Conservation (phyloP, 2,113 vertebrate species). For the Cyanistes caeruleus region DNA sequence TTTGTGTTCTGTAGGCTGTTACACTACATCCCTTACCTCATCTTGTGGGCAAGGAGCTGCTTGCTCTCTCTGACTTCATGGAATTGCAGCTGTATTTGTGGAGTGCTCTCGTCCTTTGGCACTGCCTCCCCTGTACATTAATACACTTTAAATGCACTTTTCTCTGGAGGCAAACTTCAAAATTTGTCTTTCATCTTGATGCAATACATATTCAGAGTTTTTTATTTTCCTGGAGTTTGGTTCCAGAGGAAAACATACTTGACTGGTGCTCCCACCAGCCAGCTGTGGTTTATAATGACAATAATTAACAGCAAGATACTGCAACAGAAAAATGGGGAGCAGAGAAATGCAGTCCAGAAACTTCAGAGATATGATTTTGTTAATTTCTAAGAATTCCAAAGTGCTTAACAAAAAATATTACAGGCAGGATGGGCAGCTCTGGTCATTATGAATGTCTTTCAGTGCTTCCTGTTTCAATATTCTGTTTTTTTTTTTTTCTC, state of each 20-base stretch:
- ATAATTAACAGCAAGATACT: background rate
- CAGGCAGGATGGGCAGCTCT: background rate
- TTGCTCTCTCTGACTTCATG: constrained; percentile 72
- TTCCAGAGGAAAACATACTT: constrained; percentile 28
- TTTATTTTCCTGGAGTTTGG: constrained; percentile 42
- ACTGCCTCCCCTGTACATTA: constrained; percentile 59
- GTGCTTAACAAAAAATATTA: background rate
- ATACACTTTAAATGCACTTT: constrained; percentile 45
- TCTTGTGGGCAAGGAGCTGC: constrained; percentile 73
- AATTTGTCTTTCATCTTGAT: constrained; percentile 35
- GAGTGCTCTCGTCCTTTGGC: constrained; percentile 66
- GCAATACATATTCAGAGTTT: constrained; percentile 9
- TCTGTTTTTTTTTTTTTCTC: background rate
- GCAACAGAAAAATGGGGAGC: background rate
- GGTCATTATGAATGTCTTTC: background rate
- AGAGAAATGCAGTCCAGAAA: background rate
- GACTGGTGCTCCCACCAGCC: background rate
- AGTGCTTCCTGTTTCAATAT: background rate
- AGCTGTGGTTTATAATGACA: background rate
- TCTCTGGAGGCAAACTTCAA: constrained; percentile 37
- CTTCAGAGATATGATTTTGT: constrained; percentile 7
- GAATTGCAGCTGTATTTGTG: constrained; percentile 76
- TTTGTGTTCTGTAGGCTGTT: constrained; percentile 32
- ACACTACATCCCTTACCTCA: constrained; percentile 62
- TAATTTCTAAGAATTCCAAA: background rate